Evolutionary conservation across 35 echinoderm and acorn worm species (phyloP).

Genomic region (Diadema setosum): DNA sequence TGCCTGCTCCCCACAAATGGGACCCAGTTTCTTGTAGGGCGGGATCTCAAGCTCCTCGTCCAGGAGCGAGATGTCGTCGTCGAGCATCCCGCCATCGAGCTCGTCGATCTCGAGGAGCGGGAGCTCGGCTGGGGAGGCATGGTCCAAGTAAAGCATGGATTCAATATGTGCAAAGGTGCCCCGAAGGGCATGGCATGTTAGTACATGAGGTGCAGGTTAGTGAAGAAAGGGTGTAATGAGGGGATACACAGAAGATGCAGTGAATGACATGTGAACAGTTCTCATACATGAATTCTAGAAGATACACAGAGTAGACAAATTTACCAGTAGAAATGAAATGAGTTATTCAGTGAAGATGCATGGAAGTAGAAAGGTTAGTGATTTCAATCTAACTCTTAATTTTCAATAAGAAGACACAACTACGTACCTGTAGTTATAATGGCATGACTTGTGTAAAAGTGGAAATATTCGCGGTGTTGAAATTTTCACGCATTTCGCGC

Average conservation of each 20-base stretch:
- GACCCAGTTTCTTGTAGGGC: slow-evolving; percentile 56
- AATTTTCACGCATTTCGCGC: too few species aligned
- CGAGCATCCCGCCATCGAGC: background rate
- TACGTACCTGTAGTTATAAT: too few species aligned
- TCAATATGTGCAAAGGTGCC: slow-evolving; percentile 2
- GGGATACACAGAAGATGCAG: background rate
- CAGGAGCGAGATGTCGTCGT: background rate
- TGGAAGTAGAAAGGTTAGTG: too few species aligned
- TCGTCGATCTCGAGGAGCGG: slow-evolving; percentile 6
- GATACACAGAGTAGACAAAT: too few species aligned
- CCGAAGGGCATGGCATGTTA: background rate
- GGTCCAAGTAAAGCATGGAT: slow-evolving; percentile 9
- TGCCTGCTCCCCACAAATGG: slow-evolving; percentile 23
- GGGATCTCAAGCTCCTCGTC: slow-evolving; percentile 45
- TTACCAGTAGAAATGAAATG: too few species aligned
- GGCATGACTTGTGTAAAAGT: too few species aligned
- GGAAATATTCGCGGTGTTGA: too few species aligned
- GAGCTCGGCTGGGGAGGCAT: background rate
- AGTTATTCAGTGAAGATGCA: too few species aligned
- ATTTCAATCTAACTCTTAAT: too few species aligned
- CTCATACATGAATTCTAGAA: too few species aligned
- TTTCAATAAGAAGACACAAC: too few species aligned
- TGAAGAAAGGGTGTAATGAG: background rate
- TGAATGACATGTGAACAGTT: too few species aligned
- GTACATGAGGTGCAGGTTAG: background rate